Evolutionary conservation across 2,888 invertebrate species (phyloP), one percentile per base, ranked within the genome.

Genomic region (Rhogogaster chlorosoma): DNA sequence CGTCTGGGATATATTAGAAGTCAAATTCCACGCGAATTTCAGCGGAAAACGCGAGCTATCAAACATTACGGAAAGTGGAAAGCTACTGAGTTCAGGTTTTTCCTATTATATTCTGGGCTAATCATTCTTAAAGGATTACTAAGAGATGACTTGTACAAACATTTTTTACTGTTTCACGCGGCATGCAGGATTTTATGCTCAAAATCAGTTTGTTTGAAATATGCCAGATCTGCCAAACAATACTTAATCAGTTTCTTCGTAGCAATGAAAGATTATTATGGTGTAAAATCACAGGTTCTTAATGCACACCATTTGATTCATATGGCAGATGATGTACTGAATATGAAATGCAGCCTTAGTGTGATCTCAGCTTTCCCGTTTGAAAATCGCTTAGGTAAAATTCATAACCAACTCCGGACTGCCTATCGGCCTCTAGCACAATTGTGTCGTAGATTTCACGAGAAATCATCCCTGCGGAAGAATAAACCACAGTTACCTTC

Each of bases 1-100:
- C 73, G 73, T n/a, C 15, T 73, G 22, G 38, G 42, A 73, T 22
- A 3, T 22, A 73, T 73, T 36, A 36, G 73, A n/a, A 7, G 38
- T 38, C 73, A 73, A 73, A 73, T 73, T 73, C 73, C 38, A 73
- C 36, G 22, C n/a, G 36, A 73, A 32, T 73, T 73, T 73, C 38
- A 38, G 4, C 73, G 42, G n/a, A 73, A 73, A 42, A 5, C 42
- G 18, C 18, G 38, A 38, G 22, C 36, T n/a, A 38, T 42, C 0
- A 42, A 32, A 36, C 7, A 38, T 42, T 38, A n/a, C 22, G 42
- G 38, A 38, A 36, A 73, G 36, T 73, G 73, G 73, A 73, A 73
- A 73, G 42, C 73, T 42, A 73, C 42, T 2, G 42, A 73, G 73
- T 18, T 73, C 7, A 73, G 42, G 29, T 73, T 73, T n/a, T 73